phyloP scores from a whole-genome alignment of 2,888 invertebrate genomes.

The Lucinisca nassula region DNA sequence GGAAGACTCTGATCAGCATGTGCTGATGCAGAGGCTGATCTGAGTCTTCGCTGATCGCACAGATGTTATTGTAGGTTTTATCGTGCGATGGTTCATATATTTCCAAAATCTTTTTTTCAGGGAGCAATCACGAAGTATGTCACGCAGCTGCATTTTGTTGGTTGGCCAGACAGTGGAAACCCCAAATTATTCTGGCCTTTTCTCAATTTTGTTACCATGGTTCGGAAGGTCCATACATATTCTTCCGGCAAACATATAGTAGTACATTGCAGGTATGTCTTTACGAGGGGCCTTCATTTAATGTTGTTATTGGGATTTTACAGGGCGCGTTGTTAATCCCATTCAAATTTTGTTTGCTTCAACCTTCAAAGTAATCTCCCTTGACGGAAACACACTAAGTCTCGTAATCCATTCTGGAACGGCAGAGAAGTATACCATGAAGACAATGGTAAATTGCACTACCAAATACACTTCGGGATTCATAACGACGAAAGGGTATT shows the following conservation, averaged over 20 bases:
- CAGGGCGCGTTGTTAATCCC: neutral
- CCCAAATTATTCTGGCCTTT: neutral
- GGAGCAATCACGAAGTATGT: neutral
- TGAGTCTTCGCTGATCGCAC: too few relatives aligned
- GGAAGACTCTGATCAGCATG: too few relatives aligned
- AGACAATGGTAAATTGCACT: too few relatives aligned
- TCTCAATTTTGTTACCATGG: neutral
- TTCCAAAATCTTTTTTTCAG: neutral
- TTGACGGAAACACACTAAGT: too few relatives aligned
- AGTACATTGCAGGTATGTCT: neutral
- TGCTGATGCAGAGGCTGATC: too few relatives aligned
- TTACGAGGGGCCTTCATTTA: neutral
- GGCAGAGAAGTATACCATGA: too few relatives aligned
- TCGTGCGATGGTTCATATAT: neutral
- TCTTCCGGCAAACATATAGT: neutral
- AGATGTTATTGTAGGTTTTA: too few relatives aligned
- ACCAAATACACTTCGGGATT: too few relatives aligned
- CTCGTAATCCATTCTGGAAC: too few relatives aligned
- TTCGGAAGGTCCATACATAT: neutral
- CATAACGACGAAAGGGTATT: too few relatives aligned
- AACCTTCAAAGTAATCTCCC: neutral
- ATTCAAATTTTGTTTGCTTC: neutral
- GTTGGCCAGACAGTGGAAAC: neutral
- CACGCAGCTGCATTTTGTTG: neutral
- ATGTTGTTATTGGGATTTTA: neutral